Conservation (phyloP, 2,113 vertebrate genomes). For the Pachypanchax playfairii region DNA sequence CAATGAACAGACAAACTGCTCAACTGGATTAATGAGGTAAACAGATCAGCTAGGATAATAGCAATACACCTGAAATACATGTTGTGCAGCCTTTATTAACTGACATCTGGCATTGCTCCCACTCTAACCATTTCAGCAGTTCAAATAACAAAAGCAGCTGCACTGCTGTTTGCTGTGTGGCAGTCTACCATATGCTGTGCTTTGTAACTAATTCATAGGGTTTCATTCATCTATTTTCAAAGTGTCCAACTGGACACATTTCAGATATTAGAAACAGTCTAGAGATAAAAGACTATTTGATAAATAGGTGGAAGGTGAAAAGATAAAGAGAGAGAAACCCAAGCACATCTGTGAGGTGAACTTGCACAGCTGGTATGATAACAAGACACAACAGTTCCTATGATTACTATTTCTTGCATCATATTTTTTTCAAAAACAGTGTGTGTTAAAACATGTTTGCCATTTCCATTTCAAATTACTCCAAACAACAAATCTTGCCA, state of each 20-base stretch:
- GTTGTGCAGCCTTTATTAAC: slow-evolving; percentile 40
- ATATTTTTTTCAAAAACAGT: slow-evolving; percentile 25
- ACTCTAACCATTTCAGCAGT: slow-evolving; percentile 29
- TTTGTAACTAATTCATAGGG: slow-evolving; percentile 31
- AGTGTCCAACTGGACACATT: slow-evolving; percentile 8
- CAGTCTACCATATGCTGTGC: slow-evolving; percentile 39
- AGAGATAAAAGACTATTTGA: background rate
- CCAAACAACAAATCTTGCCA: slow-evolving; percentile 31
- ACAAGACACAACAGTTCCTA: slow-evolving; percentile 57
- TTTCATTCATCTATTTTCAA: slow-evolving; percentile 33
- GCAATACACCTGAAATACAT: slow-evolving; percentile 47
- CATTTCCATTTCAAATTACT: slow-evolving; percentile 58
- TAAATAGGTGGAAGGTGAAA: slow-evolving; percentile 18
- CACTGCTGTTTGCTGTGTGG: slow-evolving; percentile 21
- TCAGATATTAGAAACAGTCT: slow-evolving; percentile 2
- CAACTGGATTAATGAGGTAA: slow-evolving; percentile 35
- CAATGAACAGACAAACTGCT: slow-evolving; percentile 6
- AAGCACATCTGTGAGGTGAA: slow-evolving; percentile 26
- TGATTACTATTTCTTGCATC: slow-evolving; percentile 44
- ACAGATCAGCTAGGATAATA: slow-evolving; percentile 64
- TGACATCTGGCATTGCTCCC: slow-evolving; percentile 32
- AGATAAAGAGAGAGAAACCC: background rate
- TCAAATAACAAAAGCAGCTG: slow-evolving; percentile 43
- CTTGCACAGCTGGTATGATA: slow-evolving; percentile 11
- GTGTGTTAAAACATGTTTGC: slow-evolving; percentile 54